Evolutionary conservation across 2,888 invertebrate species (phyloP), one percentile per base, ranked within the genome.

Genomic region (Polydrusus tereticollis): DNA sequence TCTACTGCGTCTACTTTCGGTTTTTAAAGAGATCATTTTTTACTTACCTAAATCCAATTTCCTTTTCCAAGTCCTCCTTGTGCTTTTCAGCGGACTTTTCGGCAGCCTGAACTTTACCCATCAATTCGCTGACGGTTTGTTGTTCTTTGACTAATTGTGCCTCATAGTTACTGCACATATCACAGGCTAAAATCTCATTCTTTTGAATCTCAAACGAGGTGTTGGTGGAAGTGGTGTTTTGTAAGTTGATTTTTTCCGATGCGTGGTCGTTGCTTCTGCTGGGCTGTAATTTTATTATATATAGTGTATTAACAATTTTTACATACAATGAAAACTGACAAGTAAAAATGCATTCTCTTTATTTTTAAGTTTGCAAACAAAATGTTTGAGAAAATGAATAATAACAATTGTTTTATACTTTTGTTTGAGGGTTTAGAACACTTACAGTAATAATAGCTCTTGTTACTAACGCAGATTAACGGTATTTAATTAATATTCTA

Each of bases 161-260:
- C 88, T 97, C 93, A 85, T 95, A 94, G 87, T 94, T 93, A 73
- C 89, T 89, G 85, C 98, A 98, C 92, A 95, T 95, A 85, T 93
- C 94, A 86, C 98, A 98, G 3, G 77, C 68, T 29, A 77, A 73
- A 16, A 52, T 59, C 29, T 70, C 75, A 64, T 47, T 70, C 77
- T 78, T 86, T 80, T 76, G 78, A n/a, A 72, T 80, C 74, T 73
- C 84, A 75, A 80, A 85, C 69, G 72, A 84, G 36, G 79, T 87
- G 80, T 79, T 85, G 76, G 78, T 84, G 72, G 79, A 77, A 72
- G 77, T 78, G n/a, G 80, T 80, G 1, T 76, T 82, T 57, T 80
- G 82, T 33, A 81, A 57, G 33, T 76, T 75, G 1, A 71, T 64
- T 41, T 75, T 75, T 14, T 76, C 74, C 7, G 76, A 69, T 1